Evolutionary conservation across 2,888 invertebrate species (phyloP).

Genomic region (Phanerotoma sp.): DNA sequence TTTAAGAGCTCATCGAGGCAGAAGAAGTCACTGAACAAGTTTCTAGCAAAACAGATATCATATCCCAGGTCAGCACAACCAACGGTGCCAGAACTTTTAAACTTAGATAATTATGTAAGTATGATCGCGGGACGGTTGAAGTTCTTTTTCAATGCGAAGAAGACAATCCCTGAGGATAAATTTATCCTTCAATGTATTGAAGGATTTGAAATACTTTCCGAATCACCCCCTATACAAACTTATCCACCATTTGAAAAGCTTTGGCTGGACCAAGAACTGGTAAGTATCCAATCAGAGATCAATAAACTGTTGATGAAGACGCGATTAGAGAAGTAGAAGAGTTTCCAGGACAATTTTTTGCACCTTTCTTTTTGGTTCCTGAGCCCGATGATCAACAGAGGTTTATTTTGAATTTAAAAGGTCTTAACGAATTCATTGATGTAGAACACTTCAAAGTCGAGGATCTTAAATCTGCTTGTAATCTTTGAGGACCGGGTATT

Average conservation of each 20-base stretch:
- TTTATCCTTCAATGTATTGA: background rate
- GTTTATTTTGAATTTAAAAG: background rate
- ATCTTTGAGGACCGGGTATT: background rate
- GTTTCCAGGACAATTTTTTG: slow-evolving; percentile 4
- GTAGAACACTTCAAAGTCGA: slow-evolving; percentile 8
- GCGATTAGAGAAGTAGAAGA: background rate
- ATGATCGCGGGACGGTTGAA: slow-evolving; percentile 3
- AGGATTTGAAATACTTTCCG: background rate
- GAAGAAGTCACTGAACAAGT: background rate
- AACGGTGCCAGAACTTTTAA: background rate
- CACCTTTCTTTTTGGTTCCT: background rate
- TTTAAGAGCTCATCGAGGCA: slow-evolving; percentile 2
- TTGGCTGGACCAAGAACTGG: background rate
- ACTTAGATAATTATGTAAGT: slow-evolving; percentile 1
- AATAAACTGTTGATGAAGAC: background rate
- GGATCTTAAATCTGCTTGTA: background rate
- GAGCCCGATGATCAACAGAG: background rate
- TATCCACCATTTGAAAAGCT: background rate
- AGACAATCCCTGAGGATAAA: background rate
- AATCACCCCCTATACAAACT: background rate
- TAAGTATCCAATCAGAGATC: background rate
- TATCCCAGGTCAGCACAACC: slow-evolving; percentile 10
- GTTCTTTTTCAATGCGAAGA: background rate
- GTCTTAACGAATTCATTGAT: background rate
- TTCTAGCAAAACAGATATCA: slow-evolving; percentile 8